Evolutionary conservation across 2,888 invertebrate genomes (phyloP).

Genomic region (Drosophila testacea): DNA sequence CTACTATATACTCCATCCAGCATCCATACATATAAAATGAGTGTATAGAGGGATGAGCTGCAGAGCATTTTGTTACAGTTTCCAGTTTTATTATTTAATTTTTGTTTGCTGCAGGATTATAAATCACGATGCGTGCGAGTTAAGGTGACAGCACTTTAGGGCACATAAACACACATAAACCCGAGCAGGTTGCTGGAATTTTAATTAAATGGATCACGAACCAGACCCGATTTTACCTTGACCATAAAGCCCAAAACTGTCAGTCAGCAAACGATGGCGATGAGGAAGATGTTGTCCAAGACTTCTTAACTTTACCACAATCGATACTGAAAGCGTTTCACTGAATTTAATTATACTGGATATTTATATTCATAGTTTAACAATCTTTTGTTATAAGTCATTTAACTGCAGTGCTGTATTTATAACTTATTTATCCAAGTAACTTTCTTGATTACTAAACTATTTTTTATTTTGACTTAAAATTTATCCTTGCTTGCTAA

Average conservation of each 20-base stretch:
- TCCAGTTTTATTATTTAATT: slow-evolving; percentile 74
- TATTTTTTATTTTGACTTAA: no score
- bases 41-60: neutral
- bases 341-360: neutral
- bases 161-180: slow-evolving; percentile 65
- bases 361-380: neutral
- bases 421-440: no score
- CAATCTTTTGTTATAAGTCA: no score
- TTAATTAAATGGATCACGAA: slow-evolving; percentile 72
- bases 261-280: slow-evolving; percentile 24
- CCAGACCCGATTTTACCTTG: slow-evolving; percentile 7
- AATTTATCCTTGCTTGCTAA: no score
- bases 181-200: slow-evolving; percentile 73
- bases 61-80: slow-evolving; percentile 37
- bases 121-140: slow-evolving; percentile 79
- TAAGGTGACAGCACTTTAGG: slow-evolving; percentile 80
- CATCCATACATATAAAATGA: neutral
- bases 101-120: slow-evolving; percentile 59
- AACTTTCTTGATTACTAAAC: no score
- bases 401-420: no score
- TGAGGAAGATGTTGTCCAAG: neutral
- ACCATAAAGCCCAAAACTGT: slow-evolving; percentile 27
- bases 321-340: neutral
- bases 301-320: slow-evolving; percentile 21
- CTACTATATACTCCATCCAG: slow-evolving; percentile 1